These are phyloP conservation scores for Drosophila pseudoobscura DNA, from an alignment of 1,140 invertebrate species.

Conservation along the genomic window DNA sequence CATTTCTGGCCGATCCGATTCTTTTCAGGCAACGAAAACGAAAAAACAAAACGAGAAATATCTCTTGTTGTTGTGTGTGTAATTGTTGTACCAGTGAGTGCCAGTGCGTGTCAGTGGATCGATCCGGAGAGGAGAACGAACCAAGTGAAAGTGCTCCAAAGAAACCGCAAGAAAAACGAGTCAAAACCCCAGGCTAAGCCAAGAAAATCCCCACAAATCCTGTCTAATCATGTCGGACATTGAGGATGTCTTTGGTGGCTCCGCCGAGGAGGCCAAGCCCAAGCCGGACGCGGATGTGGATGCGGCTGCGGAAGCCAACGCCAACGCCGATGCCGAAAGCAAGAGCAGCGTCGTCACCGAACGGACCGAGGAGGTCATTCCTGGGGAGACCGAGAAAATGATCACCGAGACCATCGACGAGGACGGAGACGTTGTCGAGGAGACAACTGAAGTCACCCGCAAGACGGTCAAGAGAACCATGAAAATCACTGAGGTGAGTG, in stretches of 20 bases:
- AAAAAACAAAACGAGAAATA: constrained; percentile 32
- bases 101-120: constrained; percentile 25
- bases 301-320: constrained; percentile 7
- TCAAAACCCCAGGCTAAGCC: constrained; percentile 19
- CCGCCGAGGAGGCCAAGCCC: constrained; percentile 52
- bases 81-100: constrained; percentile 47
- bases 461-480: constrained; percentile 80
- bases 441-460: constrained; percentile 77
- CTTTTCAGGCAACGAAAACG: constrained; percentile 42
- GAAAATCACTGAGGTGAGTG: constrained; percentile 82
- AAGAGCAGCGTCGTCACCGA: constrained; percentile 72
- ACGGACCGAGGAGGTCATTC: constrained; percentile 68
- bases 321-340: constrained; percentile 52
- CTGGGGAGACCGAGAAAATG: constrained; percentile 76
- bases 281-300: constrained; percentile 10
- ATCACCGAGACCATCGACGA: constrained; percentile 79
- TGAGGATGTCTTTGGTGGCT: constrained; percentile 70
- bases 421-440: constrained; percentile 79
- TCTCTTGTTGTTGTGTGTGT: constrained; percentile 42
- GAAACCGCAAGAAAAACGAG: constrained; percentile 27
- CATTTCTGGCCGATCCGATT: constrained; percentile 34
- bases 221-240: constrained; percentile 71
- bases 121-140: constrained; percentile 42
- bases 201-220: constrained; percentile 23
- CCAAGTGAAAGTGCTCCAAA: constrained; percentile 70